These are phyloP conservation scores for Trachops cirrhosus DNA, from an alignment of 2,797 vertebrate genomes.

Conservation along the genomic window DNA sequence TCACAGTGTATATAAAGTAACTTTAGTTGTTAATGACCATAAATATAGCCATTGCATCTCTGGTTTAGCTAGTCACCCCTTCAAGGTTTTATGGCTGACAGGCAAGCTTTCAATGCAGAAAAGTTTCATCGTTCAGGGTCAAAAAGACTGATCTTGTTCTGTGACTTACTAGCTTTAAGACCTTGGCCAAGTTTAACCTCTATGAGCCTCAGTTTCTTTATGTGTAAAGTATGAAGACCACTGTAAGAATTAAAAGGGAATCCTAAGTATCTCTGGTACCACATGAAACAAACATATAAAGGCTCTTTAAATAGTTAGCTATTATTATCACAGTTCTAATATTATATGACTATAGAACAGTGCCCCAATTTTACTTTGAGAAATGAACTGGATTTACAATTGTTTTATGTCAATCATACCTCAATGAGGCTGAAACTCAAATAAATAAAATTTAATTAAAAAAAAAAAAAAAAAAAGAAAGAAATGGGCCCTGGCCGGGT, in stretches of 20 bases:
- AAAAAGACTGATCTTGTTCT: background rate
- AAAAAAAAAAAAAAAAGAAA: background rate
- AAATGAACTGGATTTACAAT: conserved; percentile 15
- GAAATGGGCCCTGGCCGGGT: background rate
- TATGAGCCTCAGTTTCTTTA: background rate
- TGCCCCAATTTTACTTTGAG: background rate
- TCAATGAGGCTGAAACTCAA: background rate
- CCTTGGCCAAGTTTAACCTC: background rate
- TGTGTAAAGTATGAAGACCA: background rate
- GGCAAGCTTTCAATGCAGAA: background rate
- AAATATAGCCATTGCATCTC: background rate
- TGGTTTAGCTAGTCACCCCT: background rate
- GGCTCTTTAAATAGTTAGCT: background rate
- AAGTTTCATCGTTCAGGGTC: background rate
- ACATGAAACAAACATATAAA: background rate
- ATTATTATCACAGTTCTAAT: background rate
- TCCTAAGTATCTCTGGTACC: background rate
- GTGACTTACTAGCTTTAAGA: background rate
- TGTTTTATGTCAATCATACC: background rate
- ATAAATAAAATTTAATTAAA: background rate
- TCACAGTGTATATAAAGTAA: background rate
- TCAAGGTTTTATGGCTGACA: conserved; percentile 4
- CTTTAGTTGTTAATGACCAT: background rate
- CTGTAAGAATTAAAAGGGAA: background rate
- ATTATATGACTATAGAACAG: background rate